Evolutionary conservation across 2,888 invertebrate genomes (phyloP).

Genomic region (Empis stercorea): DNA sequence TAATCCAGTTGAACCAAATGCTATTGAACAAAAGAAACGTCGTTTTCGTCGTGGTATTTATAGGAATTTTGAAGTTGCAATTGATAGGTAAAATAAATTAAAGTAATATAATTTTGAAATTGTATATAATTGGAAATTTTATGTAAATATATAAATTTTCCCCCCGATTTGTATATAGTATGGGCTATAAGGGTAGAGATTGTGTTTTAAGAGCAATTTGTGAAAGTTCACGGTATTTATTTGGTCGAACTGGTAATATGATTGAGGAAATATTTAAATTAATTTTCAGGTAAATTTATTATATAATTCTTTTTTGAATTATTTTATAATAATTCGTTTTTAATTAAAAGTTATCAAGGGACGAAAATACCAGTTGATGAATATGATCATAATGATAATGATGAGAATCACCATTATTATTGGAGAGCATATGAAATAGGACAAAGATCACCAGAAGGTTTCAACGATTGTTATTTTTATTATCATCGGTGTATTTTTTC

Average conservation of each 20-base stretch:
- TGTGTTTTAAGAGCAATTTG: slow-evolving; percentile 61
- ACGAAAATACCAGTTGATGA: slow-evolving; percentile 3
- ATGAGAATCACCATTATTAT: slow-evolving; percentile 52
- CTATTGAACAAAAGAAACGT: slow-evolving; percentile 38
- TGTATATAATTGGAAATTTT: neutral
- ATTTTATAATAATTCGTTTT: neutral
- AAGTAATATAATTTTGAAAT: neutral
- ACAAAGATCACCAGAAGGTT: slow-evolving; percentile 10
- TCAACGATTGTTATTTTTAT: slow-evolving; percentile 40
- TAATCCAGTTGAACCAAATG: slow-evolving; percentile 22
- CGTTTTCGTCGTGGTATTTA: slow-evolving; percentile 55
- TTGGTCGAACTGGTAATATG: slow-evolving; percentile 47
- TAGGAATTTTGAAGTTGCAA: slow-evolving; percentile 50
- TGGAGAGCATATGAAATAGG: slow-evolving; percentile 49
- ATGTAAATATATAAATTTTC: too few species aligned
- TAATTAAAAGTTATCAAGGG: neutral
- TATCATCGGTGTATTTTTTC: slow-evolving; percentile 55
- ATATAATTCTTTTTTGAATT: neutral
- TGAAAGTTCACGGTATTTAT: slow-evolving; percentile 53
- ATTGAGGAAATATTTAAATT: slow-evolving; percentile 56
- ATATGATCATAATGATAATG: slow-evolving; percentile 32
- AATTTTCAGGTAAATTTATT: slow-evolving; percentile 20
- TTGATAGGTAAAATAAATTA: slow-evolving; percentile 47
- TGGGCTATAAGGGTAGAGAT: slow-evolving; percentile 59
- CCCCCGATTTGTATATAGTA: too few species aligned